Conservation (phyloP, 2,797 vertebrate genomes). For the Phoebastria nigripes region DNA sequence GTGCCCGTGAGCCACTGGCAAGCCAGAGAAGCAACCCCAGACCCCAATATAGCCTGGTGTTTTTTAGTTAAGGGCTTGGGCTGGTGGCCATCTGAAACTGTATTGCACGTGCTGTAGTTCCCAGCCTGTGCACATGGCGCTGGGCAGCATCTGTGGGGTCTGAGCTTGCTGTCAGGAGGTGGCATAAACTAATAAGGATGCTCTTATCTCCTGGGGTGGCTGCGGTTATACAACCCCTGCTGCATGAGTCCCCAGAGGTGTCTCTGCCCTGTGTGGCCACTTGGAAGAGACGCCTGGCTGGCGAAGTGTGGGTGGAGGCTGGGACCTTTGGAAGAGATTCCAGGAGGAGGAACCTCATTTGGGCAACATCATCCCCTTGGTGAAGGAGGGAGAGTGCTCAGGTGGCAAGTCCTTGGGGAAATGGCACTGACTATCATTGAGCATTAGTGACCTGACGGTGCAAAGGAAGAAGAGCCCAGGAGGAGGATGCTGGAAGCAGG, state of each 20-base stretch:
- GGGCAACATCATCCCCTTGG: background rate
- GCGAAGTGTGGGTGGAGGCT: background rate
- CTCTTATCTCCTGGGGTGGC: background rate
- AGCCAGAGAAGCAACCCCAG: background rate
- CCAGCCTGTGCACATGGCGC: background rate
- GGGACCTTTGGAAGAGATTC: background rate
- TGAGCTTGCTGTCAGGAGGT: background rate
- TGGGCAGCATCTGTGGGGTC: background rate
- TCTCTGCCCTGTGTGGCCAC: background rate
- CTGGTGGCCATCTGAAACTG: background rate
- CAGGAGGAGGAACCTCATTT: background rate
- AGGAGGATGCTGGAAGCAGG: background rate
- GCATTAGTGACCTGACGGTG: background rate
- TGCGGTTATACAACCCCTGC: background rate
- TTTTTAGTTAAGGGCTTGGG: background rate
- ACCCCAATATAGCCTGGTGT: rapidly evolving
- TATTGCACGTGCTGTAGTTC: background rate
- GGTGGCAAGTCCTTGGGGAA: background rate
- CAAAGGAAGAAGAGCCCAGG: background rate
- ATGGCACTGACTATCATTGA: background rate
- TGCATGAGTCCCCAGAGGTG: background rate
- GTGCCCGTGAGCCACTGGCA: background rate
- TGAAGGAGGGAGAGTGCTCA: background rate
- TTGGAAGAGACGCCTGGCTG: background rate
- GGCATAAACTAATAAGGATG: background rate